Evolutionary conservation across 2,797 vertebrate genomes (phyloP), one percentile per base, ranked within the genome.

Genomic region (Oophaga sylvatica): DNA sequence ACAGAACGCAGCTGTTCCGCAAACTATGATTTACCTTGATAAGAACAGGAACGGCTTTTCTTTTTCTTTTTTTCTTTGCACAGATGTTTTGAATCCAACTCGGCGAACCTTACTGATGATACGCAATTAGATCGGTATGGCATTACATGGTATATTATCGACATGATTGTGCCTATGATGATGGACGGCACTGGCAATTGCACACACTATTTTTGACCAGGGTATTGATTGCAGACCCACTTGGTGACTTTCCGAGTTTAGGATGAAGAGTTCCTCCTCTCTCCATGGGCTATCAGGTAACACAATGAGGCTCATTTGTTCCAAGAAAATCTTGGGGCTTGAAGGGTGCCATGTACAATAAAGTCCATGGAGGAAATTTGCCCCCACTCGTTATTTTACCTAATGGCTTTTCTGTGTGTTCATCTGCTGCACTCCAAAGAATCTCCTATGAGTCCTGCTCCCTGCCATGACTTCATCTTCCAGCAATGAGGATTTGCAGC

Each of bases 271-370:
- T 71, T 63, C 22, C 22, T 20, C 62, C 48, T n/a, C 79, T 86
- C 70, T 70, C 76, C 85, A 56, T 48, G 89, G 89, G 60, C 86
- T 63, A 53, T 67, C 81, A 81, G 86, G 80, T 86, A 77, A 62
- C 85, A 65, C 29, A 90, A 87, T 85, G 60, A 90, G 83, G 73
- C 81, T 88, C 80, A 85, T 90, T 90, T 89, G 79, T 82, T 80
- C 45, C 90, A 92, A 87, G 45, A 92, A 89, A 90, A 17, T 80
- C 85, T 67, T 29, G 16, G 79, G n/a, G n/a, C 45, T 91, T 91
- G 83, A 59, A 90, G 80, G 85, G 87, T 92, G 48, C 65, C 85
- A 60, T 91, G 89, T 90, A 62, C 79, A 88, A 85, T 85, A 76
- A 77, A 13, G 45, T 56, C 81, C 80, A 78, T 68, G 75, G 80